These are phyloP conservation scores for Sebastes glaucus DNA, from an alignment of 2,797 vertebrate species.

Conservation along the genomic window DNA sequence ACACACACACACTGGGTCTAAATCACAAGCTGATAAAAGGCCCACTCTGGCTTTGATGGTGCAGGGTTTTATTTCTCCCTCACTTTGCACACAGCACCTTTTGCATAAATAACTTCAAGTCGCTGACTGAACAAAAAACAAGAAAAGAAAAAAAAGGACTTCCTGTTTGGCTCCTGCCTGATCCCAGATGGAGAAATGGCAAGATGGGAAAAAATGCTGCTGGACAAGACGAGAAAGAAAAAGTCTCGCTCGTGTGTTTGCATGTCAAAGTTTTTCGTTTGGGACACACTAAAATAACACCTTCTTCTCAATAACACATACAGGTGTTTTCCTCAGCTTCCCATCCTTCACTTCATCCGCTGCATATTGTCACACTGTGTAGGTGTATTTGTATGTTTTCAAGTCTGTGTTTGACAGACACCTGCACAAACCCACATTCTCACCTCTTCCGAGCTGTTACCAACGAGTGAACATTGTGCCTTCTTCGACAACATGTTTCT, in stretches of 20 bases:
- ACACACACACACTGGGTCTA: constrained; percentile 9
- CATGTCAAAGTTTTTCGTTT: not conserved
- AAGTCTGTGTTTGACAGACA: constrained; percentile 32
- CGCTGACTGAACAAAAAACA: not conserved
- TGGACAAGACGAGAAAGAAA: not conserved
- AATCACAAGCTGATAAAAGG: constrained; percentile 38
- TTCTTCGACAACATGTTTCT: not conserved
- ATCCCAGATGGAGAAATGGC: constrained; percentile 33
- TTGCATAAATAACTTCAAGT: constrained; percentile 39
- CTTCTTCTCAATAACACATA: not conserved
- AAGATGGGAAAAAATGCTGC: constrained; percentile 35
- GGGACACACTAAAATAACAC: not conserved
- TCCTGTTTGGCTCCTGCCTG: constrained; percentile 43
- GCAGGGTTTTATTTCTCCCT: constrained; percentile 1
- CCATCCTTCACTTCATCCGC: not conserved
- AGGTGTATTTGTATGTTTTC: constrained; percentile 13
- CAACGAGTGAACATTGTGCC: constrained; percentile 4
- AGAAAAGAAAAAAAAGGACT: not conserved
- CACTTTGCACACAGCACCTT: constrained; percentile 21
- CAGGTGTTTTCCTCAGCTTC: not conserved
- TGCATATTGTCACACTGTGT: not conserved
- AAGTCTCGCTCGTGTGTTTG: not conserved
- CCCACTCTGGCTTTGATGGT: constrained; percentile 15
- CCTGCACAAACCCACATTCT: constrained; percentile 37
- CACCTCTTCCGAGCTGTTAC: constrained; percentile 10